A percentile compares a stretch with the other conserved stretches of the same genome.
These are phyloP conservation scores for Halocynthia aurantium DNA, from an alignment of 23 tunicate genomes.

Conservation along the genomic window DNA sequence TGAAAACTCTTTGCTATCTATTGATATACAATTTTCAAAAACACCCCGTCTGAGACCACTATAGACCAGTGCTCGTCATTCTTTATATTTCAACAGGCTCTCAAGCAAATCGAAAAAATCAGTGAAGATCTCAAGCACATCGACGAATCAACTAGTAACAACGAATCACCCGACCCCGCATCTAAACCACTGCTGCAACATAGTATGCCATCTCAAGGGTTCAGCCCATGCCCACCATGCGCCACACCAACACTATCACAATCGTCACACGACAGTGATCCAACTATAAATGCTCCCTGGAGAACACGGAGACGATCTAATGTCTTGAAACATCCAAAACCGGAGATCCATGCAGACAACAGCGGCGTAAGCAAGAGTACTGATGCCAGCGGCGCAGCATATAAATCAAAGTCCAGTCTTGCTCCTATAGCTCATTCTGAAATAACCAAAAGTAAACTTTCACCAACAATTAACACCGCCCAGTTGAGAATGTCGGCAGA, in stretches of 20 bases:
- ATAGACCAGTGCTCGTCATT: background rate
- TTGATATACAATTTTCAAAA: background rate
- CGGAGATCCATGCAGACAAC: too few species aligned
- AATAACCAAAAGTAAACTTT: too few species aligned
- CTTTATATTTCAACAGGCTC: constrained; percentile 33
- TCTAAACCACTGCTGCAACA: too few species aligned
- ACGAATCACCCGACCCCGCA: background rate
- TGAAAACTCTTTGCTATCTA: background rate
- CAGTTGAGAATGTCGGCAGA: constrained; percentile 2
- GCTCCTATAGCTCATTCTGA: too few species aligned
- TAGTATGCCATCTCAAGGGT: too few species aligned
- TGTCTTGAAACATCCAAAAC: too few species aligned
- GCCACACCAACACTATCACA: background rate
- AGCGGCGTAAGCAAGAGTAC: too few species aligned
- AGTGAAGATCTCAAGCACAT: constrained; percentile 36
- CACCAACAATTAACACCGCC: background rate
- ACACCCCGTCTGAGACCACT: background rate
- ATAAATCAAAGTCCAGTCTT: too few species aligned
- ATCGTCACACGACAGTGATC: background rate
- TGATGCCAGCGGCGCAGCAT: too few species aligned
- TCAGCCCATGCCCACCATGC: constrained; percentile 8
- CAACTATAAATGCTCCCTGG: constrained; percentile 21
- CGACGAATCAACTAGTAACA: background rate
- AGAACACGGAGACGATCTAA: background rate
- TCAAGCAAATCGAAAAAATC: constrained; percentile 82